These are phyloP conservation scores for Tetropium fuscum DNA, from an alignment of 2,888 invertebrate species.

Conservation along the genomic window DNA sequence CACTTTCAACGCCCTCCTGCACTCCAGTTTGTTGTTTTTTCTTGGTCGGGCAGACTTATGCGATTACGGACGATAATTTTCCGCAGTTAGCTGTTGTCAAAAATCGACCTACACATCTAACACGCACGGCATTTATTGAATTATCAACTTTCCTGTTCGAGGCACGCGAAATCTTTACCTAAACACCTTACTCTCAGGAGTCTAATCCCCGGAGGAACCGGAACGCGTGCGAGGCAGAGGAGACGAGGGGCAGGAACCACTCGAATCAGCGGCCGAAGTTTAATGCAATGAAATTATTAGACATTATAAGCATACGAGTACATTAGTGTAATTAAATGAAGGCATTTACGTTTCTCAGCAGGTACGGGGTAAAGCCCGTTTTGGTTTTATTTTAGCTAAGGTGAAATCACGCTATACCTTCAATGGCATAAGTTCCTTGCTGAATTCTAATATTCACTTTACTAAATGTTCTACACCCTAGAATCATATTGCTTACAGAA, in stretches of 20 bases:
- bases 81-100: neutral
- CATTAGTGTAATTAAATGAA: slow-evolving; percentile 20
- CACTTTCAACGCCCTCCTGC: too few relatives aligned
- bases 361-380: neutral
- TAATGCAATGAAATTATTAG: slow-evolving; percentile 31
- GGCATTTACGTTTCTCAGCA: slow-evolving; percentile 3
- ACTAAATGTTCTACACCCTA: too few relatives aligned
- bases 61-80: neutral
- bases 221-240: slow-evolving; percentile 9
- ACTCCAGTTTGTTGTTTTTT: neutral
- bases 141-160: slow-evolving; percentile 3
- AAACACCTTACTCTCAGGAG: slow-evolving; percentile 6
- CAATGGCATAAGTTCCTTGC: too few relatives aligned
- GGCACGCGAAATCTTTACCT: slow-evolving; percentile 10
- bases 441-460: too few relatives aligned
- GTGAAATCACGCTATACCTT: too few relatives aligned
- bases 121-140: slow-evolving; percentile 14
- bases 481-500: too few relatives aligned
- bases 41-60: neutral
- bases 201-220: slow-evolving; percentile 16
- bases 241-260: neutral
- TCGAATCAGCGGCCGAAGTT: slow-evolving; percentile 18
- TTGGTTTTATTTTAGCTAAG: neutral
- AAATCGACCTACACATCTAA: slow-evolving; percentile 3
- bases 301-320: slow-evolving; percentile 24